Evolutionary conservation across 2,888 invertebrate genomes (phyloP).

Genomic region (Lithophane semibrunnea): DNA sequence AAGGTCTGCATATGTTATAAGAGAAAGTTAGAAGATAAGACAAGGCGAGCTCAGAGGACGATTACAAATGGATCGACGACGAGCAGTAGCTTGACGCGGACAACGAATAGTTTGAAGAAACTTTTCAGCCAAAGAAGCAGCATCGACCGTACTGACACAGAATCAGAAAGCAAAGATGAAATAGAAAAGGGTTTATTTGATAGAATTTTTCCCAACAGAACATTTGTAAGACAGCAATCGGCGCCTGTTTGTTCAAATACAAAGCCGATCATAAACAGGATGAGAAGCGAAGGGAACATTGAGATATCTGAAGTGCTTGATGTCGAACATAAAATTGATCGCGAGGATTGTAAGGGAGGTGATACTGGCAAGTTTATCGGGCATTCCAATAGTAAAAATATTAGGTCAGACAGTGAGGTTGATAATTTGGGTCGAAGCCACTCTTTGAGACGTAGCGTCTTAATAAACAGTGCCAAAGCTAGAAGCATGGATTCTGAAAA

Average conservation of each 20-base stretch:
- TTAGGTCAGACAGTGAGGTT: constrained; percentile 77
- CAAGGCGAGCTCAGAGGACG: constrained; percentile 86
- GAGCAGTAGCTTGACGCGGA: constrained; percentile 91
- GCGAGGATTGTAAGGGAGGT: constrained; percentile 56
- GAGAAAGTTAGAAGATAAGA: constrained; percentile 82
- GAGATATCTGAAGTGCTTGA: constrained; percentile 73
- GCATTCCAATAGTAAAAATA: constrained; percentile 84
- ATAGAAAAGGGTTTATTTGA: constrained; percentile 78
- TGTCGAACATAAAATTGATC: constrained; percentile 71
- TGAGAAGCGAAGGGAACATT: constrained; percentile 84
- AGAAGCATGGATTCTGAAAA: constrained; percentile 84
- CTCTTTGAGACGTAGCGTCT: constrained; percentile 88
- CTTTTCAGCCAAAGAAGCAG: constrained; percentile 86
- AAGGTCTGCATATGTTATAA: constrained; percentile 91
- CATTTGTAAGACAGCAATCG: constrained; percentile 85
- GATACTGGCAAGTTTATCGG: constrained; percentile 75
- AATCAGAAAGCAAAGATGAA: constrained; percentile 79
- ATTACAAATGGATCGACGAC: constrained; percentile 91
- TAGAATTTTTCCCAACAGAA: constrained; percentile 80
- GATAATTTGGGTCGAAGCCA: constrained; percentile 76
- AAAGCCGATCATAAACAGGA: constrained; percentile 81
- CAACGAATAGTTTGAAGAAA: constrained; percentile 90
- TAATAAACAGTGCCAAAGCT: constrained; percentile 87
- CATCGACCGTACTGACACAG: constrained; percentile 83
- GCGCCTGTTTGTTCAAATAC: constrained; percentile 81